Evolutionary conservation across 2,113 vertebrate genomes (phyloP), one percentile per base, ranked within the genome.

Genomic region (Ochotona curzoniae): DNA sequence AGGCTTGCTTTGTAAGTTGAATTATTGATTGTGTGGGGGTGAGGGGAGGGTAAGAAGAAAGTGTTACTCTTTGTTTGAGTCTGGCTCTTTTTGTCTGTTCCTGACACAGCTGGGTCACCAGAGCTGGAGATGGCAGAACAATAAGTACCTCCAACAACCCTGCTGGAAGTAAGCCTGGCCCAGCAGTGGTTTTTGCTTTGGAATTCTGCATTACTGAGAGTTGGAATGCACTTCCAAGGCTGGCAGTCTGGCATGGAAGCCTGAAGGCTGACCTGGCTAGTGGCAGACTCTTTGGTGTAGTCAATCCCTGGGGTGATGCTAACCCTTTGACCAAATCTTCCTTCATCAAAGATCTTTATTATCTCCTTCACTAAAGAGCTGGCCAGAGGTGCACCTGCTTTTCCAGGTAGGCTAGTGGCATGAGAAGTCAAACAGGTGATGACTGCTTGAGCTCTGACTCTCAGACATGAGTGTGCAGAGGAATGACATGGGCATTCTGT

Each of bases 1-100:
- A 0, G 67, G 79, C 81, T 90, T 57, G 73, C 73, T 94, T 96
- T 93, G 69, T 18, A 61, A 79, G 83, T 13, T 96, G 91, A 97
- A 93, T 96, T 94, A 95, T 89, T 95, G 95, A 96, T 96, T 89
- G 95, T 30, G 91, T 0, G 2, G 15, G 21, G 63, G 32, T n/a
- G 30, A 66, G 73, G 71, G 87, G 38, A 44, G 38, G 38, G 38
- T 44, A 94, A 90, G 92, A 95, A 91, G 94, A 93, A 49, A 81
- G 60, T 71, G 32, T 69, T 94, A 96, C 83, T 96, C 83, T 94
- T 76, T 89, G 35, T 44, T 60, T 44, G 91, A 96, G 47, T 91
- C 79, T 8, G 17, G 63, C 28, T 80, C 30, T 78, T 87, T 73
- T 51, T 87, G 49, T 51, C 74, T 35, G 44, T 18, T 82, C 79